Percentiles rank a stretch among this genome's conserved stretches.
Evolutionary conservation across 2,113 vertebrate species (phyloP).

Genomic region (Emydocephalus ijimae): DNA sequence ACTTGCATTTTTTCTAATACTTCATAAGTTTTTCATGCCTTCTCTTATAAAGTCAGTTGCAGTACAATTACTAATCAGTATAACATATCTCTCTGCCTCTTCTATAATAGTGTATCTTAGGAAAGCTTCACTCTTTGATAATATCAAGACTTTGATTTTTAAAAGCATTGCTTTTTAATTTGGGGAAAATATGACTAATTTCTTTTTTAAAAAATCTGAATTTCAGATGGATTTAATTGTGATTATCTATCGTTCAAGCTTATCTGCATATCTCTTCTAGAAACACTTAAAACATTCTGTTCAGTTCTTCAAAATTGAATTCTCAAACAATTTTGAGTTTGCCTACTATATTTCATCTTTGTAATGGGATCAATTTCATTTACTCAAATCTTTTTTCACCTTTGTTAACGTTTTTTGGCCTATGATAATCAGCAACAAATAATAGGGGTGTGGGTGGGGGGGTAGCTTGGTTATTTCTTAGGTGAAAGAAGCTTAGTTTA

Average conservation of each 20-base stretch:
- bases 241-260: slow-evolving; percentile 16
- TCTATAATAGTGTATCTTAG: slow-evolving; percentile 63
- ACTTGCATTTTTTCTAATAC: slow-evolving; percentile 67
- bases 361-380: slow-evolving; percentile 51
- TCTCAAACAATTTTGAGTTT: slow-evolving; percentile 22
- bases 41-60: slow-evolving; percentile 64
- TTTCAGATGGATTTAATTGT: slow-evolving; percentile 1
- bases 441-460: slow-evolving; percentile 19
- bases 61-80: slow-evolving; percentile 71
- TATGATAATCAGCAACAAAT: slow-evolving; percentile 55
- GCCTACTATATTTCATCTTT: slow-evolving; percentile 40
- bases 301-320: slow-evolving; percentile 25
- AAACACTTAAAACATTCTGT: slow-evolving; percentile 34
- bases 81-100: slow-evolving; percentile 70
- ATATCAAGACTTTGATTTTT: slow-evolving; percentile 55
- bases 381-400: slow-evolving; percentile 47
- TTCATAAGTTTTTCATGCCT: slow-evolving; percentile 84
- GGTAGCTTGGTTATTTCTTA: slow-evolving; percentile 37
- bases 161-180: slow-evolving; percentile 62
- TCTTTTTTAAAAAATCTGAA: slow-evolving; percentile 25
- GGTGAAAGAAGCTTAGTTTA: slow-evolving; percentile 46
- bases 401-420: slow-evolving; percentile 70
- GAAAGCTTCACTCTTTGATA: slow-evolving; percentile 53
- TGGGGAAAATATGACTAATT: background rate
- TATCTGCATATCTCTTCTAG: slow-evolving; percentile 62